Evolutionary conservation across 2,797 vertebrate genomes (phyloP).

Genomic region (Sebastes taczanowskii): DNA sequence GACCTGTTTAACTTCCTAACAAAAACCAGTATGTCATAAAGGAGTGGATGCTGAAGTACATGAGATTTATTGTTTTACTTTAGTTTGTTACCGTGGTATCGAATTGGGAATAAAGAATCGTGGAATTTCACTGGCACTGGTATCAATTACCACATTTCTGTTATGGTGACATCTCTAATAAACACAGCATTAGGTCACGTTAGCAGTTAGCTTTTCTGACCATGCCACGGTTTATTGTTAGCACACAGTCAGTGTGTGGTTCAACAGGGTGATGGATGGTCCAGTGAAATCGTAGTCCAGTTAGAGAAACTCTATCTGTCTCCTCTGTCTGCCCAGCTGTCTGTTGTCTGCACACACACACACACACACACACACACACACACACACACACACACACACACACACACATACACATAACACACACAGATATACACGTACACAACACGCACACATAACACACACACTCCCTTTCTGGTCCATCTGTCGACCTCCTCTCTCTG

Average conservation of each 20-base stretch:
- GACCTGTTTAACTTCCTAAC: too few relatives aligned
- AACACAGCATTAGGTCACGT: neutral
- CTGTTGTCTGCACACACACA: neutral
- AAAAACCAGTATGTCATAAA: too few relatives aligned
- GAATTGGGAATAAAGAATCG: too few relatives aligned
- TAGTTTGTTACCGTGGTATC: too few relatives aligned
- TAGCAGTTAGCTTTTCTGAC: neutral
- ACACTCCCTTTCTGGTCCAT: slow-evolving; percentile 35
- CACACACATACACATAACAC: slow-evolving; percentile 22
- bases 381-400: slow-evolving; percentile 28
- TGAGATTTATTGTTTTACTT: too few relatives aligned
- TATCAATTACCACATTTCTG: too few relatives aligned
- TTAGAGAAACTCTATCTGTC: slow-evolving; percentile 62
- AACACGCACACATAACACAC: neutral
- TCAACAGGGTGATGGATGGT: slow-evolving; percentile 47
- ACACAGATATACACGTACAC: slow-evolving; percentile 26
- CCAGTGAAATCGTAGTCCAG: slow-evolving; percentile 47
- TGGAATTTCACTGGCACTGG: too few relatives aligned
- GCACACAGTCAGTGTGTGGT: neutral
- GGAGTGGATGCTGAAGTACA: too few relatives aligned
- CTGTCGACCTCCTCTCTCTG: slow-evolving; percentile 57
- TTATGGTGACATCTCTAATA: too few relatives aligned
- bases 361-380: slow-evolving; percentile 16
- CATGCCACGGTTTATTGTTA: neutral
- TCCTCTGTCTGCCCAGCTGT: slow-evolving; percentile 55